Base-by-base conservation (phyloP, 1,140 invertebrate species). In the Arctopsyche grandis region DNA sequence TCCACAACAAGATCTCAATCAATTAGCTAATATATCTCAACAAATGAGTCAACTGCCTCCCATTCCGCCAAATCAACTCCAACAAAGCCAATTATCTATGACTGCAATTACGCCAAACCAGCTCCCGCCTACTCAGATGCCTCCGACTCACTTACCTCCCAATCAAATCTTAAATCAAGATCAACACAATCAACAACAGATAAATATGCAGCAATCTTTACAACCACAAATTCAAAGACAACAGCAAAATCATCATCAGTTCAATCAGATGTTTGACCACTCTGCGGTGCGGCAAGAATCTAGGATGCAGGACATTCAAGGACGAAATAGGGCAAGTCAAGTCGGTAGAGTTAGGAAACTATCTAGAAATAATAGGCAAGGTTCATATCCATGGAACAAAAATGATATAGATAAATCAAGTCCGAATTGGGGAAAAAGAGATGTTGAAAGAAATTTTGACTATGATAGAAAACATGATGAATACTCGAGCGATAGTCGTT, bases 391-490 rank as follows among this genome's bases (percentile, higher is more conserved):
- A 0, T 82, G 81, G 81, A 82, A 74, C 63, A 82, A 77, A 79
- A 78, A 70, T 26, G 78, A 82, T 43, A 70, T 74, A 24, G 81
- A 82, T 14, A 77, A 76, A 75, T 48, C 75, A 10, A 78, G 80
- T 69, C 43, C 76, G 9, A 52, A 24, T 26, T 80, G 78, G 81
- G 22, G 38, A 16, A 82, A 77, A 38, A 78, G 79, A 63, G 81
- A 82, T 52, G 56, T 48, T 14, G 69, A 78, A 9, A 77, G 78
- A 60, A 79, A 79, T 52, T 78, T 78, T 26, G 76, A 79, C 14
- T 79, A 79, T 56, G 81, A 82, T n/a, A 73, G 71, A 46, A 82
- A 82, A 52, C 22, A 74, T 26, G 79, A 76, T 76, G 81, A 82
- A 12, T 78, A 69, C 52, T 73, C n/a, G n/a, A 73, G 66, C 16